These are phyloP conservation scores for Hipposideros larvatus DNA, from an alignment of 2,797 vertebrate genomes.

Conservation along the genomic window DNA sequence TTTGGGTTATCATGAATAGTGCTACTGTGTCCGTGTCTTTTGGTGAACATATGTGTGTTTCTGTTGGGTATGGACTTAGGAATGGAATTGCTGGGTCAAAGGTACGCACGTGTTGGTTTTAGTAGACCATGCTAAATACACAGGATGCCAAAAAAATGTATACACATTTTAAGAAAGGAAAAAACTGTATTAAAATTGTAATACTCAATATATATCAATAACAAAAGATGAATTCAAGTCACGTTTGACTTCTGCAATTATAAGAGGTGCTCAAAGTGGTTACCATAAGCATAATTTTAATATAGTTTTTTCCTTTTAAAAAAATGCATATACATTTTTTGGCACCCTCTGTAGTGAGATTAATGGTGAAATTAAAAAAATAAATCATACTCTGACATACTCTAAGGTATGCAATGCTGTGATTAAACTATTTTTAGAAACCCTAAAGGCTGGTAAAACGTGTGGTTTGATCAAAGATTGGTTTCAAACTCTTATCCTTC, in stretches of 20 bases:
- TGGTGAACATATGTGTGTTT: not conserved
- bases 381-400: too few species aligned
- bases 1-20: not conserved
- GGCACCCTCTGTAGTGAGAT: not conserved
- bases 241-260: too few species aligned
- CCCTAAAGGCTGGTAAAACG: not conserved
- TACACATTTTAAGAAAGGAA: too few species aligned
- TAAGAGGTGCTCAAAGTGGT: too few species aligned
- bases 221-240: too few species aligned
- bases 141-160: too few species aligned
- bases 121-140: not conserved
- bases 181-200: too few species aligned
- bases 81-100: not conserved
- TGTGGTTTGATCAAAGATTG: slow-evolving; percentile 25
- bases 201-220: too few species aligned
- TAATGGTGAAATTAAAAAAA: not conserved
- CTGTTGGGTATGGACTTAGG: not conserved
- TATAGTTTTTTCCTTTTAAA: too few species aligned
- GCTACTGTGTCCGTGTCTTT: not conserved
- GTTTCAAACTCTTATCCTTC: slow-evolving; percentile 49
- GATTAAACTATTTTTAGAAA: slow-evolving; percentile 19
- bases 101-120: not conserved
- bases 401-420: not conserved
- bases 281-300: too few species aligned
- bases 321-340: too few species aligned